Conservation (phyloP, 1,140 invertebrate species). For the silkworm (Bombyx mori) region DNA sequence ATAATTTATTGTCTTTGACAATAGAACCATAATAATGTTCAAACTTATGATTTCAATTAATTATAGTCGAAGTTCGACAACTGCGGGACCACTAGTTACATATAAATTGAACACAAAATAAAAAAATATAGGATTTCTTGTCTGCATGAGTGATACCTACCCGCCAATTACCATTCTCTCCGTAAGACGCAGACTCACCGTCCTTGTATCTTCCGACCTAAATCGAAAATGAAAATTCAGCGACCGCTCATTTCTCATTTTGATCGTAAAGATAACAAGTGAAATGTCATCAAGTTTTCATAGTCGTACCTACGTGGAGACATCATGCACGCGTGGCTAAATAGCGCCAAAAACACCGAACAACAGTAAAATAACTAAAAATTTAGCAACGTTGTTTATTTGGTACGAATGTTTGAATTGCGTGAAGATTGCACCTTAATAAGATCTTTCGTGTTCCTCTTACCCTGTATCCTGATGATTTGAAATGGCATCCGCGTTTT, state of each 20-base stretch:
- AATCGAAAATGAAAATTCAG: slow-evolving; percentile 69
- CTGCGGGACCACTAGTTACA: no score
- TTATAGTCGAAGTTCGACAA: no score
- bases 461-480: slow-evolving; percentile 97
- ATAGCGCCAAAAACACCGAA: no score
- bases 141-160: slow-evolving; percentile 58
- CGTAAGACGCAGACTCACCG: slow-evolving; percentile 41
- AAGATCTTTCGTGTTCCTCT: slow-evolving; percentile 48
- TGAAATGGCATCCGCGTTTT: slow-evolving; percentile 97
- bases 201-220: slow-evolving; percentile 62
- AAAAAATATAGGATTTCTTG: slow-evolving; percentile 8
- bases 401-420: no score
- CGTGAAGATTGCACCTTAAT: no score
- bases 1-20: no score
- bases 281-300: slow-evolving; percentile 57
- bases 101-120: no score
- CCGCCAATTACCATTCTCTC: slow-evolving; percentile 60
- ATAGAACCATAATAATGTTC: no score
- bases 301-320: slow-evolving; percentile 4
- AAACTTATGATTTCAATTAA: no score
- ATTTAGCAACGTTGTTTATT: no score
- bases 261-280: slow-evolving; percentile 40
- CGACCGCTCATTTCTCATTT: slow-evolving; percentile 55
- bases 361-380: no score
- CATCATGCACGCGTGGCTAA: no score